phyloP scores from a whole-genome alignment of 2,113 vertebrate species.

The Nycticorax nycticorax region DNA sequence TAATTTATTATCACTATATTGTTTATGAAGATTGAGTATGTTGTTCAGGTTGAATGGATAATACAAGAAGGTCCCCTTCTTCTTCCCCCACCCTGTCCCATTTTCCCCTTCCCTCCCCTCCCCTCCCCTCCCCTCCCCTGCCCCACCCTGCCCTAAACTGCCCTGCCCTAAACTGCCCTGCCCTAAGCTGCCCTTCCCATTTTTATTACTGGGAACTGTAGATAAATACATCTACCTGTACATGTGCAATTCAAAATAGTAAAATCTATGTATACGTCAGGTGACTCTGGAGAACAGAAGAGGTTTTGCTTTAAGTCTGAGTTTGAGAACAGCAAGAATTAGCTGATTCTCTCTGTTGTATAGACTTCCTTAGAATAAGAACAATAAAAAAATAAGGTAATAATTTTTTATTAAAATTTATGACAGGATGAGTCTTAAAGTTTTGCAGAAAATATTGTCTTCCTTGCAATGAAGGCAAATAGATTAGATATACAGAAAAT shows the following conservation, averaged over 20 bases:
- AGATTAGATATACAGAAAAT: background rate
- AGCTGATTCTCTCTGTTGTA: background rate
- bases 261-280: background rate
- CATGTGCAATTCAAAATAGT: background rate
- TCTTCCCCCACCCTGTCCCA: fast-evolving
- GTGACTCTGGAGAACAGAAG: background rate
- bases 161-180: background rate
- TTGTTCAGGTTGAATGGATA: background rate
- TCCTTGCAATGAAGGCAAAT: background rate
- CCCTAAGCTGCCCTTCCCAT: background rate
- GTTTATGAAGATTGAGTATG: background rate
- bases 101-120: background rate
- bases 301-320: background rate
- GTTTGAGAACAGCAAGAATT: background rate
- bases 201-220: background rate
- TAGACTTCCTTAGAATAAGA: background rate
- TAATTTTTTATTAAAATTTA: background rate
- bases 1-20: background rate
- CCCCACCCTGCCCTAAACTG: background rate
- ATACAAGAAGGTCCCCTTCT: background rate
- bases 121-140: background rate
- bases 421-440: background rate
- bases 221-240: background rate
- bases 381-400: background rate
- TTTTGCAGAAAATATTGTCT: background rate